phyloP scores from a whole-genome alignment of 1,140 invertebrate species.

The Heterodera schachtii region DNA sequence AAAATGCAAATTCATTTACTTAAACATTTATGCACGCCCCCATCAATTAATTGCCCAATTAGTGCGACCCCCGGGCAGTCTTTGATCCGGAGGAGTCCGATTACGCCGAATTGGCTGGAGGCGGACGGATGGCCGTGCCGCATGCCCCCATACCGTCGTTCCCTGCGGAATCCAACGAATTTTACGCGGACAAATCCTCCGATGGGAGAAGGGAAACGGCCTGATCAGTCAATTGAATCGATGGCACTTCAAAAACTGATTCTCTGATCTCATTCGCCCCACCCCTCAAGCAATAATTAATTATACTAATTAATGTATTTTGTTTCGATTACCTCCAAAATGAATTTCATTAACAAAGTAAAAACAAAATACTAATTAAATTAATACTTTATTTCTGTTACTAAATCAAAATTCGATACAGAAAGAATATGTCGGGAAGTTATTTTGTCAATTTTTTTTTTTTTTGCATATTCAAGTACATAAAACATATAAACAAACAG shows the following conservation, averaged over 20 bases:
- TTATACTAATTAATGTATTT: not conserved
- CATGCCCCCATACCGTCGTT: too few relatives aligned
- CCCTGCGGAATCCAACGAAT: not conserved
- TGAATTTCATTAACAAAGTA: too few relatives aligned
- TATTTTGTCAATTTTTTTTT: too few relatives aligned
- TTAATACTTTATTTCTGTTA: not conserved
- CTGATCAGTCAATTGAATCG: not conserved
- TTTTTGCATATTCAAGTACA: too few relatives aligned
- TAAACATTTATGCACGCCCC: too few relatives aligned
- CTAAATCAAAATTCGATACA: not conserved
- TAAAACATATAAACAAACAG: too few relatives aligned
- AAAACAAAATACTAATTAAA: not conserved
- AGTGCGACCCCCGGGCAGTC: constrained; percentile 35
- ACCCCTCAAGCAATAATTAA: too few relatives aligned
- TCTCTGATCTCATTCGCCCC: not conserved
- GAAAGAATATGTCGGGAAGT: not conserved
- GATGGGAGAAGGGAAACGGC: not conserved
- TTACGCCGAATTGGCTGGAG: not conserved
- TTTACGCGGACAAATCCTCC: not conserved
- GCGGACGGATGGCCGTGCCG: not conserved
- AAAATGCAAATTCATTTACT: not conserved
- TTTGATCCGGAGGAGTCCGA: constrained; percentile 2
- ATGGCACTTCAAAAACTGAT: not conserved
- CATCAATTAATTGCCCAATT: not conserved
- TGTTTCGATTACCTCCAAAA: not conserved